phyloP scores from a whole-genome alignment of 2,888 invertebrate species.

The Parnassius glacialis region DNA sequence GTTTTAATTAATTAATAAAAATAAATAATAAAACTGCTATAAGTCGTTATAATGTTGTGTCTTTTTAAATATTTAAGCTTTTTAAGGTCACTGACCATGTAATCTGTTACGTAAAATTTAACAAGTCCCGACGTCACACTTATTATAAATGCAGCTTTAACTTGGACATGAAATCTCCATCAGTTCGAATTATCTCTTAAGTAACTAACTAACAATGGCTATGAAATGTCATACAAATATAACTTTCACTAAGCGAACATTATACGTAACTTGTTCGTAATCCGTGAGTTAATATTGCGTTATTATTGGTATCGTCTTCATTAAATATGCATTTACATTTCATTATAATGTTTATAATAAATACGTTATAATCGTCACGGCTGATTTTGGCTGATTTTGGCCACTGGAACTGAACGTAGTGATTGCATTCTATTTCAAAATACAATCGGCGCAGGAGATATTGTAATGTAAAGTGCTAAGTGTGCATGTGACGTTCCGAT shows the following conservation, averaged over 20 bases:
- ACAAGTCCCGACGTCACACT: constrained; percentile 1
- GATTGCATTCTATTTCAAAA: too few species aligned
- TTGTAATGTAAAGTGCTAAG: too few species aligned
- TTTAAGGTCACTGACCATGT: constrained; percentile 14
- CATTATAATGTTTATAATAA: constrained; percentile 1
- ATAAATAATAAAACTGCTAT: too few species aligned
- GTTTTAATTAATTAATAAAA: too few species aligned
- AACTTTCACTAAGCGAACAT: constrained; percentile 46
- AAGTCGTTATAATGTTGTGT: too few species aligned
- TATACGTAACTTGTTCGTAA: constrained; percentile 44
- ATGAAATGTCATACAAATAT: constrained; percentile 40
- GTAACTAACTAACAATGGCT: constrained; percentile 41
- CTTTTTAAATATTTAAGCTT: too few species aligned
- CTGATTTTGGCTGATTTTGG: too few species aligned
- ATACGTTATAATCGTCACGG: too few species aligned
- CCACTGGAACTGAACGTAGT: too few species aligned
- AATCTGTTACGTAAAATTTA: constrained; percentile 1
- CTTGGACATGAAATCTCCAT: constrained; percentile 20
- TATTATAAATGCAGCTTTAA: constrained; percentile 9
- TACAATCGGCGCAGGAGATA: too few species aligned
- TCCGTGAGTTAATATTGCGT: constrained; percentile 45
- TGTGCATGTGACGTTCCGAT: too few species aligned
- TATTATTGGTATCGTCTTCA: constrained; percentile 30
- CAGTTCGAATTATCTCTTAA: constrained; percentile 31
- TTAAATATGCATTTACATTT: constrained; percentile 1